A percentile compares a stretch with the other conserved stretches of the same genome.
Evolutionary conservation across 2,888 invertebrate species (phyloP).

Genomic region (Rotaria sp.): DNA sequence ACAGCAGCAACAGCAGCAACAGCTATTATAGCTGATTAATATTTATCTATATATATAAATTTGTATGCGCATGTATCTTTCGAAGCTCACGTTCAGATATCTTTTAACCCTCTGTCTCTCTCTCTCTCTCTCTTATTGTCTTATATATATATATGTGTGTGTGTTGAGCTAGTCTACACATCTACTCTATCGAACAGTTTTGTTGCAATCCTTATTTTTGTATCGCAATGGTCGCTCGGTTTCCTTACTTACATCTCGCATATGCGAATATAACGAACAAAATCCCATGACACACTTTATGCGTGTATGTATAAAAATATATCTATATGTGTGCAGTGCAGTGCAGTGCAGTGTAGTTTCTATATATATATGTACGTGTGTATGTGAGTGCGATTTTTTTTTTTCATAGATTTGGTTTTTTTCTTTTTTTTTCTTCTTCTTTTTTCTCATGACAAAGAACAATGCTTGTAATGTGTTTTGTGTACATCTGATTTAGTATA

Average conservation of each 20-base stretch:
- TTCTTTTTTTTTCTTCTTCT: not conserved
- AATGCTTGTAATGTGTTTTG: not conserved
- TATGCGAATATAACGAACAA: slow-evolving; percentile 12
- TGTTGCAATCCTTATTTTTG: slow-evolving; percentile 20
- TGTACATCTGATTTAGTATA: not conserved
- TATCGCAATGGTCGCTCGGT: slow-evolving; percentile 24
- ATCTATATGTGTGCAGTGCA: slow-evolving; percentile 14
- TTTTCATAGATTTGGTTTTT: not conserved
- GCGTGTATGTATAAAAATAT: not conserved
- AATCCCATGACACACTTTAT: slow-evolving; percentile 18
- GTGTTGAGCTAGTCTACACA: slow-evolving; percentile 24
- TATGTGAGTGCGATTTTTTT: not conserved
- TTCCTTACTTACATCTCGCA: not conserved
- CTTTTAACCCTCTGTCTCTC: not conserved
- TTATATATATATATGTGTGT: not conserved
- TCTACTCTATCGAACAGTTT: slow-evolving; percentile 21
- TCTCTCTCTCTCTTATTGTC: not conserved
- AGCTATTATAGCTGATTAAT: slow-evolving; percentile 16
- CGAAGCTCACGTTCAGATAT: slow-evolving; percentile 24
- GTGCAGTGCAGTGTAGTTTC: slow-evolving; percentile 3
- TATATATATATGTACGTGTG: not conserved
- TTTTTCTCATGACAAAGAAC: slow-evolving; percentile 18
- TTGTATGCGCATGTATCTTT: slow-evolving; percentile 12
- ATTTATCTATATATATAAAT: slow-evolving; percentile 5
- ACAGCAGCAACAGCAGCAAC: not conserved